Base-by-base conservation (phyloP, 2,113 vertebrate species). In the Atlantisia rogersi region DNA sequence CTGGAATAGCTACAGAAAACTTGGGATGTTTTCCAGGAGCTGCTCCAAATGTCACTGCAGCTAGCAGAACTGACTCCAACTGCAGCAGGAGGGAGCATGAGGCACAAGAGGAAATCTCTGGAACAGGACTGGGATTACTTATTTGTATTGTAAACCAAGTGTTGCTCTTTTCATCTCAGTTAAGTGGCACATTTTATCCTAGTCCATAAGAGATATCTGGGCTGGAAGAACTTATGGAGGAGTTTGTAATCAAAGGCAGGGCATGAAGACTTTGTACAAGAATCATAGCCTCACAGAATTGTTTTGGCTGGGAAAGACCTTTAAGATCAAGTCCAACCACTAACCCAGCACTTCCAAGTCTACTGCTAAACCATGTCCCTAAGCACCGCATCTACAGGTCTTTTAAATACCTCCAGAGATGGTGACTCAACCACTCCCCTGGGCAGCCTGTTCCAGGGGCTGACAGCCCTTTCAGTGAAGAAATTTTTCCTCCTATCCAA, bases 191-290 rank as follows among this genome's bases (percentile, higher is more conserved):
- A 18, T 78, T 94, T 95, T 71, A 60, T 78, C 15, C 71, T 25
- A 68, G 58, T n/a, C 35, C 69, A 65, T 8, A 71, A 65, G 35
- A 92, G 64, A 65, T 35, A 88, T 48, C 26, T 18, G 60, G 24
- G 31, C 35, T 50, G 79, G 68, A 79, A 90, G 60, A 89, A 91
- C 7, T 24, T 15, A 26, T 9, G 14, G 35, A 88, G 46, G 55
- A 87, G 12, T 64, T 48, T 76, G 60, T 19, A 11, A 69, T 52
- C 48, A 87, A 89, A 60, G 29, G 42, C 53, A 87, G 8, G 12
- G 42, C 0, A 0, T 11, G 16, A 82, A 79, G 26, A 12, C 22
- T 74, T 86, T 0, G 0, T 32, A 5, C 19, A 62, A 53, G 52
- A 53, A 28, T 25, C 52, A 53, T 28, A 53, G 52, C 28, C 26